A percentile compares a stretch with the other conserved stretches of the same genome.
Conservation (phyloP, 2,113 vertebrate species). For the Callaeas wilsoni region DNA sequence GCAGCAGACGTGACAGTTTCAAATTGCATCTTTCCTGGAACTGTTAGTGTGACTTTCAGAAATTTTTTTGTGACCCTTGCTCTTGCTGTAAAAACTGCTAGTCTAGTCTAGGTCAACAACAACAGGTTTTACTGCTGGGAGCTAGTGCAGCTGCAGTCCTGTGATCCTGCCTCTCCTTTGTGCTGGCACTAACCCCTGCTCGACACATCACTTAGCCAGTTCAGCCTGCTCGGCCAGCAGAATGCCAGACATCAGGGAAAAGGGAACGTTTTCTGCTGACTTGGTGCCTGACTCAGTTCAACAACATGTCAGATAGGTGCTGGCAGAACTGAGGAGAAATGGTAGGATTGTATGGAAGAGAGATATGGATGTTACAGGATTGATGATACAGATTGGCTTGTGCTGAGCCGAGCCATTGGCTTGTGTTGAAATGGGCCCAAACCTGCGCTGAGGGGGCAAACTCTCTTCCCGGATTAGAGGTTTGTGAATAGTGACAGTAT, state of each 20-base stretch:
- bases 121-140: neutral
- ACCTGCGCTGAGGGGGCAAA: neutral
- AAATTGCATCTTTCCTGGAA: neutral
- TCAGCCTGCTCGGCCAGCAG: neutral
- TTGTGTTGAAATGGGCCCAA: neutral
- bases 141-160: neutral
- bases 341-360: neutral
- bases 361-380: rapidly evolving
- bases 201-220: neutral
- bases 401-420: neutral
- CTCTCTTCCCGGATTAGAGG: neutral
- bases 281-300: neutral
- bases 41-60: neutral
- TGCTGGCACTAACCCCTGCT: neutral
- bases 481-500: neutral
- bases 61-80: neutral
- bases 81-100: neutral
- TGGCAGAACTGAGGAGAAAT: neutral
- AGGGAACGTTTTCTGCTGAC: neutral
- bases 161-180: neutral
- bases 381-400: neutral
- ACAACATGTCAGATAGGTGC: rapidly evolving
- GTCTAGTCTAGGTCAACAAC: neutral
- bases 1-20: neutral
- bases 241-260: neutral